These are phyloP conservation scores for Spisula solida DNA, from an alignment of 2,888 invertebrate species.

Conservation along the genomic window DNA sequence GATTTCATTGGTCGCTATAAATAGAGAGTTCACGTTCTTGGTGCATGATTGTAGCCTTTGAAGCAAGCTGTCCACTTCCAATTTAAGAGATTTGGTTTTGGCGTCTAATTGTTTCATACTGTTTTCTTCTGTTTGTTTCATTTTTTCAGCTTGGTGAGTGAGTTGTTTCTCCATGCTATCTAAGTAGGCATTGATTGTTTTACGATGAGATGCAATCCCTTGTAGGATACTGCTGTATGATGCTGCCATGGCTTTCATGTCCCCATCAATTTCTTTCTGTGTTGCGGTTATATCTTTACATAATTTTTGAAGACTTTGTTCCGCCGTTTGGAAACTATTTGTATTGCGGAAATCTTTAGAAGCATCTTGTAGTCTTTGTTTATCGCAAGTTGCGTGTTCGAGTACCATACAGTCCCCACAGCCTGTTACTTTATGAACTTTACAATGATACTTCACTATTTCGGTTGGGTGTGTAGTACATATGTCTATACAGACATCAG, in stretches of 20 bases:
- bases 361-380: not conserved
- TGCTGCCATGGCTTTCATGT: not conserved
- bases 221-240: not conserved
- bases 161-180: not conserved
- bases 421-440: not conserved
- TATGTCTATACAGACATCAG: not conserved
- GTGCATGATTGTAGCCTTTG: not conserved
- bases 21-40: not conserved
- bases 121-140: not conserved
- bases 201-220: not conserved
- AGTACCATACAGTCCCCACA: slow-evolving; percentile 30
- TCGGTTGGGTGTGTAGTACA: slow-evolving; percentile 1
- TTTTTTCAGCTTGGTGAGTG: not conserved
- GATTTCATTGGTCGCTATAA: not conserved
- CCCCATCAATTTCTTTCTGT: not conserved
- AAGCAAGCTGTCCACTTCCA: not conserved
- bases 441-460: slow-evolving; percentile 21
- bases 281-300: not conserved
- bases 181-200: not conserved
- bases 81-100: not conserved
- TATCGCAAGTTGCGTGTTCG: not conserved
- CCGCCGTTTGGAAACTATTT: not conserved
- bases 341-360: not conserved
- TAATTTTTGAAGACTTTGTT: not conserved
- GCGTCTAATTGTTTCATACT: not conserved